Percentiles rank a stretch among this genome's conserved stretches.
phyloP scores from a whole-genome alignment of 2,888 invertebrate species.

The Iselma pallidipennis region DNA sequence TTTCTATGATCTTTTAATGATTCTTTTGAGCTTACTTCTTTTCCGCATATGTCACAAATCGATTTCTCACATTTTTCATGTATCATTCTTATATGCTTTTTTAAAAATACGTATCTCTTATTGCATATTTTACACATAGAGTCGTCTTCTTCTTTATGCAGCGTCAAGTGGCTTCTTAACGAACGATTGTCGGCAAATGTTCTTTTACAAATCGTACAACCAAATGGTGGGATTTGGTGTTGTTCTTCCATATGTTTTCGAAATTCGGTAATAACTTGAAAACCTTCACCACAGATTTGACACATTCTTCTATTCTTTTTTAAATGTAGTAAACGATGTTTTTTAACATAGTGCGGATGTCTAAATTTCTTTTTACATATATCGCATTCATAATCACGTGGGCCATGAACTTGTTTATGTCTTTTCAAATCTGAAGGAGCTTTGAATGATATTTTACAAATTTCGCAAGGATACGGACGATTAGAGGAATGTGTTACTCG shows the following conservation, averaged over 20 bases:
- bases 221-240: background rate
- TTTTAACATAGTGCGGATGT: background rate
- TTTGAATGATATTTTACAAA: background rate
- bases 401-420: background rate
- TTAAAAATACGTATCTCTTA: background rate
- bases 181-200: slow-evolving; percentile 4
- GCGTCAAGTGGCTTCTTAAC: background rate
- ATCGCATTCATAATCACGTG: background rate
- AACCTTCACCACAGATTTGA: background rate
- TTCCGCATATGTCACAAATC: slow-evolving; percentile 39
- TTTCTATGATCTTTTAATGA: slow-evolving; percentile 30
- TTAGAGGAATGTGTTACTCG: background rate
- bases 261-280: background rate
- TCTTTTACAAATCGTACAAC: slow-evolving; percentile 38
- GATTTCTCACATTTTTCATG: slow-evolving; percentile 4
- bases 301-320: background rate
- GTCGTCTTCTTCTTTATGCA: background rate
- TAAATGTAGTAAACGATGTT: background rate
- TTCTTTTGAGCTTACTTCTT: slow-evolving; percentile 30
- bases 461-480: background rate
- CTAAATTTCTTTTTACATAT: background rate
- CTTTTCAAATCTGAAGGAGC: background rate
- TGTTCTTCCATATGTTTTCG: background rate
- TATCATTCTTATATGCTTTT: background rate
- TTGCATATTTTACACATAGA: background rate